Evolutionary conservation across 2,888 invertebrate genomes (phyloP), one percentile per base, ranked within the genome.

Genomic region (Strigamia transsilvanica): DNA sequence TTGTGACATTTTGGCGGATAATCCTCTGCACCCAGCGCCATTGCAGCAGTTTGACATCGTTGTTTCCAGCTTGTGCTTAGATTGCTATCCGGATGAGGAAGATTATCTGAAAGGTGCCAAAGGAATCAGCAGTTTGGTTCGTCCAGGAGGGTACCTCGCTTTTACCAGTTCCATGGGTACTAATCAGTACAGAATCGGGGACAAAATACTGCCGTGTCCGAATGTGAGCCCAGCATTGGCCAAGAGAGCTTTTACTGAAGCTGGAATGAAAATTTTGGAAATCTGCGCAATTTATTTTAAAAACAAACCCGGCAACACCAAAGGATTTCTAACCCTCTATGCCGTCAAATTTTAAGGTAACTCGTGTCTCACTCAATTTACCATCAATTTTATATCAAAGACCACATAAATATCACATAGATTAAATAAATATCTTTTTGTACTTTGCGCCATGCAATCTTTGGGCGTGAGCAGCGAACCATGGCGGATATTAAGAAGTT

Each of bases 41-140:
- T 9, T 23, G 2, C 3, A 41, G 23, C 80, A 80, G 21, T 80
- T 80, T 13, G 80, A 80, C 21, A 41, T 80, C 10, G 80, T 80
- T 5, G 41, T 41, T 5, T 80, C 80, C 3, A 38, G 42, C 18
- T 80, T 80, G 13, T 80, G 80, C 13, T 13, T 80, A 10, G 80
- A 80, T 21, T 42, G 80, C 21, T 41, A 38, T 42, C n/a, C 38
- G 13, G 13, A 42, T 13, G 42, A 42, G 18, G 7, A 1, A 2
- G 18, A 80, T 42, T 80, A 80, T 21, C 9, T 78, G 9, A 38
- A 78, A 38, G 78, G 34, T 7, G 78, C 18, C n/a, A 32, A 38
- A n/a, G 38, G 38, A 5, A 13, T 78, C 7, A 27, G 12, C 27
- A 34, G 15, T 10, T 38, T 78, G n/a, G 15, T 78, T 18, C 78